Evolutionary conservation across 2,113 vertebrate genomes (phyloP).

Genomic region (Sprattus sprattus): DNA sequence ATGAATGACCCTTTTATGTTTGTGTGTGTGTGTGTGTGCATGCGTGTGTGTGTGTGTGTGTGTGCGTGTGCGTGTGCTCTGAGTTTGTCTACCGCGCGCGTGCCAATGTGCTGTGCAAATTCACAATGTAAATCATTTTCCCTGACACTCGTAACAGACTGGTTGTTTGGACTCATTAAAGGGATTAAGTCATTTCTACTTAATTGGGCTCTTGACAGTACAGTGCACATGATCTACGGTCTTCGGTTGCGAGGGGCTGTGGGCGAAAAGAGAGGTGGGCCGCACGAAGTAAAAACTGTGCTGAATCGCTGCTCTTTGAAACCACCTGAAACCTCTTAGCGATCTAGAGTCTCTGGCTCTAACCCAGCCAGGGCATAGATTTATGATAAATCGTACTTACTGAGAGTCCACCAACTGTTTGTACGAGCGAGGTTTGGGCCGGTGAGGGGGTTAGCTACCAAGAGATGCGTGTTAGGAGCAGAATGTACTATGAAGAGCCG

Average conservation of each 20-base stretch:
- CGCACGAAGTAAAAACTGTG: slow-evolving; percentile 23
- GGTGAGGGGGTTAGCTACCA: too few species aligned
- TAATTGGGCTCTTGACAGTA: slow-evolving; percentile 38
- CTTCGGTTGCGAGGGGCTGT: slow-evolving; percentile 10
- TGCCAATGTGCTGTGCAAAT: slow-evolving; percentile 9
- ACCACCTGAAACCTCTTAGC: background rate
- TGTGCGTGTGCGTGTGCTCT: background rate
- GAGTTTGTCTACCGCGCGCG: background rate
- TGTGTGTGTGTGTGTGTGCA: background rate
- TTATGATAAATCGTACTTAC: background rate
- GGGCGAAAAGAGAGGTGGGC: background rate
- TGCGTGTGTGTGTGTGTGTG: background rate
- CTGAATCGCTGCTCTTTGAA: slow-evolving; percentile 25
- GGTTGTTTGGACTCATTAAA: slow-evolving; percentile 37
- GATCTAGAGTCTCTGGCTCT: background rate
- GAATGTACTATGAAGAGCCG: too few species aligned
- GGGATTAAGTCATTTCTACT: slow-evolving; percentile 38
- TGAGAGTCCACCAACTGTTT: background rate
- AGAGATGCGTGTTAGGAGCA: background rate
- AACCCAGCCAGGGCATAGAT: background rate
- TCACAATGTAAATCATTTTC: slow-evolving; percentile 13
- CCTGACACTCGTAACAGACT: slow-evolving; percentile 26
- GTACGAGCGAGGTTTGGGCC: too few species aligned
- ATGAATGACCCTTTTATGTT: slow-evolving; percentile 5
- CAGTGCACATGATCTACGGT: slow-evolving; percentile 23